Conservation (phyloP, 2,113 vertebrate species). For the Mola mola region DNA sequence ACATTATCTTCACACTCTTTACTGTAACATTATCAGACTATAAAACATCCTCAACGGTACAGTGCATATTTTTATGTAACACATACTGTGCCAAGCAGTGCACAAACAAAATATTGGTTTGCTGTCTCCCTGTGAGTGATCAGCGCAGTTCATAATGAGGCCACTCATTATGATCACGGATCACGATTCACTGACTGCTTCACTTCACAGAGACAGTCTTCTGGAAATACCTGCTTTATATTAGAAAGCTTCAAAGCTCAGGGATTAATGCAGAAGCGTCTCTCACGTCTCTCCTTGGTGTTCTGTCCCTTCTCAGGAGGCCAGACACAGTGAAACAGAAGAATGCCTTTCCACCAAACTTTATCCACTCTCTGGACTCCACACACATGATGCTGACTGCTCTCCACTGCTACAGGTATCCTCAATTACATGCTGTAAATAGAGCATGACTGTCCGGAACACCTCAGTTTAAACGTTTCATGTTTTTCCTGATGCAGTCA, state of each 20-base stretch:
- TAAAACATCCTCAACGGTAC: background rate
- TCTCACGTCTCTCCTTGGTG: background rate
- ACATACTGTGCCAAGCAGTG: background rate
- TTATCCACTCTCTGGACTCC: constrained; percentile 98
- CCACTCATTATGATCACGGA: background rate
- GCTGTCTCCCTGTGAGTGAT: background rate
- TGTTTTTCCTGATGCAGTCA: background rate
- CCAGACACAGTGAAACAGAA: constrained; percentile 95
- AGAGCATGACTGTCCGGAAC: background rate
- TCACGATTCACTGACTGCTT: too few species aligned
- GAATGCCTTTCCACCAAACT: constrained; percentile 96
- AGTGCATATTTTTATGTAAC: constrained; percentile 2
- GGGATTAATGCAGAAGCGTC: background rate
- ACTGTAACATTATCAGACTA: background rate
- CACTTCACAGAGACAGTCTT: background rate
- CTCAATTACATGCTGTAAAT: background rate
- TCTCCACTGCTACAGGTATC: constrained; percentile 90
- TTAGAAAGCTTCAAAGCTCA: constrained; percentile 7
- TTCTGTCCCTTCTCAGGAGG: constrained; percentile 77
- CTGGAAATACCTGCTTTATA: background rate
- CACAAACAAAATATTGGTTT: background rate
- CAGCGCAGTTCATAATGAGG: background rate
- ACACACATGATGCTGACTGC: constrained; percentile 98
- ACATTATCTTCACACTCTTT: too few species aligned
- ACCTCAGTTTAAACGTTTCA: background rate